Conservation (phyloP, 2,797 vertebrate genomes). For the Sus cebifrons region DNA sequence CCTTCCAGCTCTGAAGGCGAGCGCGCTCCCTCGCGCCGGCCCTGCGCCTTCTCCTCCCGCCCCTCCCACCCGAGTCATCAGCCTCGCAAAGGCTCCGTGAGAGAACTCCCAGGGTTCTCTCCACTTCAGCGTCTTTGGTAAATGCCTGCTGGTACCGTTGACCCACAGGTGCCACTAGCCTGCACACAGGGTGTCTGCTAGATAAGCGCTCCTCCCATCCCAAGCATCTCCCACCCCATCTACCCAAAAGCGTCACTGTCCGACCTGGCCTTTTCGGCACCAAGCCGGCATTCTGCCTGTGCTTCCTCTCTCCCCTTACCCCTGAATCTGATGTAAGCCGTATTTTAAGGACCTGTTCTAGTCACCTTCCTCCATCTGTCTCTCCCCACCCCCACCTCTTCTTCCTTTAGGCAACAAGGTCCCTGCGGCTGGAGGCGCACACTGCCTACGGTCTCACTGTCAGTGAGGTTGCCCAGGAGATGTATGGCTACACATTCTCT, state of each 20-base stretch:
- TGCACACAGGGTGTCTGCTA: background rate
- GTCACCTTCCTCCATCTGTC: background rate
- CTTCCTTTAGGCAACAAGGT: background rate
- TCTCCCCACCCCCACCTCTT: background rate
- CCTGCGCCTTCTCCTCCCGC: background rate
- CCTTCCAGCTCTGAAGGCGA: background rate
- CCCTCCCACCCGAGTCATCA: no score
- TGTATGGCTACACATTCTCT: background rate
- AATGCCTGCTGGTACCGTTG: background rate
- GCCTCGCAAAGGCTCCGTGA: background rate
- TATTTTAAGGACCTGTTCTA: background rate
- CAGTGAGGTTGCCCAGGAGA: background rate
- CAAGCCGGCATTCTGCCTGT: background rate
- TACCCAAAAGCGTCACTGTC: background rate
- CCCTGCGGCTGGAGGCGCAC: background rate
- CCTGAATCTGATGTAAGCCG: background rate
- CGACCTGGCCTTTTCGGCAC: background rate
- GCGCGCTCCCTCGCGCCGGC: background rate
- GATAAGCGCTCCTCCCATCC: background rate
- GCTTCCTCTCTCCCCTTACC: background rate
- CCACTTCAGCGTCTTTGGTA: background rate
- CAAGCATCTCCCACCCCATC: background rate
- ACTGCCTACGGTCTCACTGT: conserved; percentile 6
- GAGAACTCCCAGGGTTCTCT: background rate
- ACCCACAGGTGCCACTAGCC: background rate